phyloP scores from a whole-genome alignment of 2,888 invertebrate genomes.

The Poecilobothrus nobilitatus region DNA sequence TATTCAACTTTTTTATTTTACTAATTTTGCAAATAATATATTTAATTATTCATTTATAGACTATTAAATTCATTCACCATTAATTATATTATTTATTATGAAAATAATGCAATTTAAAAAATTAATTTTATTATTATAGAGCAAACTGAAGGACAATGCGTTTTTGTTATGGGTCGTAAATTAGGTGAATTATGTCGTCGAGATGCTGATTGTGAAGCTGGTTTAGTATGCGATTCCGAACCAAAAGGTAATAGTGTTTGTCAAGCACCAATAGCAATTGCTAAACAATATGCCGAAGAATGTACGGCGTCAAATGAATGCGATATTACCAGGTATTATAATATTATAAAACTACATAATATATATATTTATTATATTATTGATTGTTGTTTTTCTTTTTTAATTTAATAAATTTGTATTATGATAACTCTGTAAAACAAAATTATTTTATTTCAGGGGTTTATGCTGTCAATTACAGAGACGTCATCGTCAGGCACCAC shows the following conservation, averaged over 20 bases:
- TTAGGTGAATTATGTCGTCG: constrained; percentile 73
- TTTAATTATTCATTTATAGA: too few species aligned
- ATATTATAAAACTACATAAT: too few species aligned
- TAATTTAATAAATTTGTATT: neutral
- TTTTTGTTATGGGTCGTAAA: constrained; percentile 63
- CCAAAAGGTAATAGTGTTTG: constrained; percentile 58
- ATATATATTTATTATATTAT: neutral
- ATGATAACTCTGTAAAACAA: too few species aligned
- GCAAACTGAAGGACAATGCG: constrained; percentile 50
- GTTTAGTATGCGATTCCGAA: constrained; percentile 62
- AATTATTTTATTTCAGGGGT: constrained; percentile 47
- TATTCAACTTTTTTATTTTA: too few species aligned
- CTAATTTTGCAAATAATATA: too few species aligned
- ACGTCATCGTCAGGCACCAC: constrained; percentile 72
- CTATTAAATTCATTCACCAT: too few species aligned
- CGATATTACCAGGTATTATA: constrained; percentile 57
- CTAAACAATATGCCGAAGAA: constrained; percentile 77
- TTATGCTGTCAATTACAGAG: constrained; percentile 81
- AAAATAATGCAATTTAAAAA: too few species aligned
- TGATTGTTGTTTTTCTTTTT: neutral
- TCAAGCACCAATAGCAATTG: constrained; percentile 65
- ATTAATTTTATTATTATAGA: neutral
- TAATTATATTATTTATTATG: too few species aligned
- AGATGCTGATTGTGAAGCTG: constrained; percentile 78
- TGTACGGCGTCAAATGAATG: constrained; percentile 76